Percentiles rank a stretch among this genome's conserved stretches.
Evolutionary conservation across 37 sponge, comb jelly and placozoan species (phyloP).

Genomic region (Halisarca cf. caerulea): DNA sequence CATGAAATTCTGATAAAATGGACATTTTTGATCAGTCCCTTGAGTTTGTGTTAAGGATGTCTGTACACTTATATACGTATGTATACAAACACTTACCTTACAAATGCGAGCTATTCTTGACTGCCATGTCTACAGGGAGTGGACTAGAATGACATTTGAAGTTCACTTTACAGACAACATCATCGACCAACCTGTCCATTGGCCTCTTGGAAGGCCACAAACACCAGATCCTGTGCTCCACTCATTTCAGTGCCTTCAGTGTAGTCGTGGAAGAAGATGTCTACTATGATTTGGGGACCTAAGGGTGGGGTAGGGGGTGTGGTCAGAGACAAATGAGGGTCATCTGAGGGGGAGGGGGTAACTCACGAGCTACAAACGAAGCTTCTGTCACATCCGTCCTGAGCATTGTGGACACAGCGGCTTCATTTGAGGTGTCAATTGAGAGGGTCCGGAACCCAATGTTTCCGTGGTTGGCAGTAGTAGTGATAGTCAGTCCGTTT

Average conservation of each 20-base stretch:
- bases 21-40: no score
- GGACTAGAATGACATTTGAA: no score
- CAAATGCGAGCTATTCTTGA: slow-evolving; percentile 6
- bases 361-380: background rate
- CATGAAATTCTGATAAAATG: no score
- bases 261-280: background rate
- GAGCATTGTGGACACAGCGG: background rate
- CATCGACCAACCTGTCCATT: background rate
- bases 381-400: background rate
- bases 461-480: background rate
- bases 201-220: slow-evolving; percentile 13
- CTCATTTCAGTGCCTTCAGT: background rate
- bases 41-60: no score
- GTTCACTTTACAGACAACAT: no score
- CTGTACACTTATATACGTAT: no score
- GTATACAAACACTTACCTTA: background rate
- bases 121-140: background rate
- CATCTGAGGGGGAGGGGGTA: background rate
- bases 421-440: background rate
- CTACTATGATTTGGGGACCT: background rate
- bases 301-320: background rate
- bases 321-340: background rate
- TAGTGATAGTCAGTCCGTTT: background rate
- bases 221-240: background rate
- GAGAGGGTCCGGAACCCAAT: background rate